Base-by-base conservation (phyloP, 2,888 invertebrate genomes). In the Luperina testacea region DNA sequence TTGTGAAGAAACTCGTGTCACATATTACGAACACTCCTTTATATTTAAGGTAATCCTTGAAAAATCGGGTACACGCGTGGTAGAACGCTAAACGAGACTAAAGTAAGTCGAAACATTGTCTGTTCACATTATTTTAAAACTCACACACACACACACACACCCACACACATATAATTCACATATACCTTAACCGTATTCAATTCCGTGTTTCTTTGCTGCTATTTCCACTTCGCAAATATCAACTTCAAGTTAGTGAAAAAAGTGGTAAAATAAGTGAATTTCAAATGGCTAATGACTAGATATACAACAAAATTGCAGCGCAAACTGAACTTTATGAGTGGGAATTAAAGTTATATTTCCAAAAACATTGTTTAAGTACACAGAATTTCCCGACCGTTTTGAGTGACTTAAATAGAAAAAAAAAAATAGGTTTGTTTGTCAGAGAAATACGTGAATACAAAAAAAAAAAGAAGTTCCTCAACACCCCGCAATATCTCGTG, bases 11-110 rank as follows among this genome's bases (percentile, higher is more conserved):
- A 75, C 79, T 74, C 75, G 59, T 75, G 83, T 80, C 78, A 57
- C 78, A 80, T 85, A 75, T 78, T 82, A 80, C 75, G 75, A 63
- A 73, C 77, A 75, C 80, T 83, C 74, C 73, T 83, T 86, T 86
- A 83, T 80, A 86, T 86, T 85, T 86, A 80, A 80, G 87, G 73
- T 85, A 80, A 85, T 85, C 85, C 77, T 80, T 76, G 71, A 74
- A 72, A 85, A 74, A 83, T 78, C 75, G 84, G 63, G 75, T 69
- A 72, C 75, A 75, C 65, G 75, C 45, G 51, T 38, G 59, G 59
- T 38, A 64, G 63, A 20, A 42, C 51, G 73, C n/a, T 63, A 57
- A 80, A 80, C 24, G 65, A 69, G n/a, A 57, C 38, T n/a, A 24
- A 51, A 53, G 53, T 6, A 69, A 57, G 8, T 24, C 24, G 4